These are phyloP conservation scores for Empidonax alnorum DNA, from an alignment of 2,113 vertebrate genomes.

Conservation along the genomic window DNA sequence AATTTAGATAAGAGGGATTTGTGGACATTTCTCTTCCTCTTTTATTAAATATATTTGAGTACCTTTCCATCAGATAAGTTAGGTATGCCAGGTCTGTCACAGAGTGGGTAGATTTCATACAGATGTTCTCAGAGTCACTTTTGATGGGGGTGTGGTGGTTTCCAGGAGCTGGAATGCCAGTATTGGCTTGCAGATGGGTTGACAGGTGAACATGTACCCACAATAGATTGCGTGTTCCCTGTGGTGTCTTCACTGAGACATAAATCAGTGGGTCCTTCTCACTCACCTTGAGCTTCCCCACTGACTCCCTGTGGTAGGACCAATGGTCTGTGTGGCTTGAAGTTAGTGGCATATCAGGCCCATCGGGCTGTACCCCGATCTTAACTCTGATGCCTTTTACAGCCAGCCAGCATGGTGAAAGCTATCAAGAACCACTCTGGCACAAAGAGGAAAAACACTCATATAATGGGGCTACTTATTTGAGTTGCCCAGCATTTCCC, in stretches of 20 bases:
- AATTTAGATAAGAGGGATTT: neutral
- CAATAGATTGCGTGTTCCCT: neutral
- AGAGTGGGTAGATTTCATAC: neutral
- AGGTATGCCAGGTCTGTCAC: neutral
- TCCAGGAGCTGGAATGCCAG: neutral
- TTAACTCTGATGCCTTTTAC: neutral
- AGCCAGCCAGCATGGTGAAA: neutral
- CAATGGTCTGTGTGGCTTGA: neutral
- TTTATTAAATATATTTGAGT: neutral
- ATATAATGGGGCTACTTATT: conserved; percentile 50
- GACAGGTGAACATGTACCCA: neutral
- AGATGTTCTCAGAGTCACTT: neutral
- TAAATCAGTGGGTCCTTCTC: neutral
- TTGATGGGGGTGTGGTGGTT: neutral
- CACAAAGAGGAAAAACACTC: conserved; percentile 15
- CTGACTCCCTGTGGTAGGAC: neutral
- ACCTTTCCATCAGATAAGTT: accelerated
- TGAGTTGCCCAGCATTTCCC: conserved; percentile 51
- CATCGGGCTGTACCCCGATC: neutral
- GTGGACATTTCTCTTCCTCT: neutral
- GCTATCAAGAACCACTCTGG: neutral
- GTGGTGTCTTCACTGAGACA: neutral
- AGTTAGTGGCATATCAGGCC: neutral
- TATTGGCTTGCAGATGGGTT: neutral
- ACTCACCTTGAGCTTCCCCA: neutral